These are phyloP conservation scores for Dysidea cf. avara DNA, from an alignment of 37 sponge, comb jelly and placozoan genomes.

Conservation along the genomic window DNA sequence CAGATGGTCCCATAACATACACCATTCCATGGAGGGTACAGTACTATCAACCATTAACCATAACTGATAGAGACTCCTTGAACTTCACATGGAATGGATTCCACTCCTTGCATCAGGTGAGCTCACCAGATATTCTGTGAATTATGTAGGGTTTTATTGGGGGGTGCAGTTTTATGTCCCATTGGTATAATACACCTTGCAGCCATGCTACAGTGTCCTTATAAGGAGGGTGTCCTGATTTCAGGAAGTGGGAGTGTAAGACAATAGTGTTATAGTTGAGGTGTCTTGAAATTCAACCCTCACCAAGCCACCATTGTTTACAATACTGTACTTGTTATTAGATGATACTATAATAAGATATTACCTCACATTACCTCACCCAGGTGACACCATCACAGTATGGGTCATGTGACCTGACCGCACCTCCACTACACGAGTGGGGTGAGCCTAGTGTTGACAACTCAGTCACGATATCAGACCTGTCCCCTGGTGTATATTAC, in stretches of 20 bases:
- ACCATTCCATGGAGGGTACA: slow-evolving; percentile 63
- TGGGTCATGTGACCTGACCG: slow-evolving; percentile 33
- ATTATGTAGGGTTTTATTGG: background rate
- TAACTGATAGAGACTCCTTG: slow-evolving; percentile 39
- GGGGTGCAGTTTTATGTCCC: background rate
- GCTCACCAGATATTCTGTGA: background rate
- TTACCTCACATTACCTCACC: no score
- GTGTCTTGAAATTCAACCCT: no score
- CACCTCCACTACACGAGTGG: slow-evolving; percentile 56
- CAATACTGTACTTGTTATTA: no score
- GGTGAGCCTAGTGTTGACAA: slow-evolving; percentile 62
- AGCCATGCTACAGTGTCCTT: background rate
- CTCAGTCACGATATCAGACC: slow-evolving; percentile 23
- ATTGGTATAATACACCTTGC: background rate
- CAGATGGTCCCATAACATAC: background rate
- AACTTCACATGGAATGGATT: slow-evolving; percentile 64
- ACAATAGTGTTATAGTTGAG: background rate
- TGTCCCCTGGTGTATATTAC: slow-evolving; percentile 69
- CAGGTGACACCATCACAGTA: slow-evolving; percentile 56
- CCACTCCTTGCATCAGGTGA: slow-evolving; percentile 79
- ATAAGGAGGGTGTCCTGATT: background rate
- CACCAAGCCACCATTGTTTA: no score
- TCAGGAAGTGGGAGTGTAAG: background rate
- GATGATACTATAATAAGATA: no score
- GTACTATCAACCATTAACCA: slow-evolving; percentile 37